A percentile compares a stretch with the other conserved stretches of the same genome.
These are phyloP conservation scores for Catharus fuscescens DNA, from an alignment of 2,113 vertebrate genomes.

Conservation along the genomic window DNA sequence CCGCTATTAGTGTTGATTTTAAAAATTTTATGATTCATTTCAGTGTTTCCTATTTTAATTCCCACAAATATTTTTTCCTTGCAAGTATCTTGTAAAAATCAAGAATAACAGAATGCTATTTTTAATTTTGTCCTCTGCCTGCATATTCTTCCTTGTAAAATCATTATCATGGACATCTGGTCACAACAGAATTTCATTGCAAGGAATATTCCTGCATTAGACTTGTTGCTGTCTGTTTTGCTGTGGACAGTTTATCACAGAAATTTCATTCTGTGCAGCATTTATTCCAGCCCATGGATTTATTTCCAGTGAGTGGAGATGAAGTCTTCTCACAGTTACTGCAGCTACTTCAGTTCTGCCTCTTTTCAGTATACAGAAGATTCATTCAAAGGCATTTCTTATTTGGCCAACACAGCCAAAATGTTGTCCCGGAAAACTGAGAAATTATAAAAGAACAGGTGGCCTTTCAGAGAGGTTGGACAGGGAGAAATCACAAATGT, in stretches of 20 bases:
- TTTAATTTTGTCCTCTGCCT: background rate
- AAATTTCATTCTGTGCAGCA: background rate
- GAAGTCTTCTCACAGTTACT: background rate
- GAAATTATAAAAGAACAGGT: background rate
- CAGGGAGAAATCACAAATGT: background rate
- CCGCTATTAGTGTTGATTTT: background rate
- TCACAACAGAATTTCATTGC: background rate
- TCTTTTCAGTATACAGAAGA: background rate
- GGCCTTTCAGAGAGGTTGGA: background rate
- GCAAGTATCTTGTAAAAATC: background rate
- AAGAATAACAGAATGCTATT: background rate
- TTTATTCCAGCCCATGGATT: background rate
- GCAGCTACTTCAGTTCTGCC: background rate
- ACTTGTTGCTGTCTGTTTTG: background rate
- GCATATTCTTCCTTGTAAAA: background rate
- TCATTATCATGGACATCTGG: background rate
- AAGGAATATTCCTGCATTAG: background rate
- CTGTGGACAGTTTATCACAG: background rate
- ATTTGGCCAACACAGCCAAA: background rate
- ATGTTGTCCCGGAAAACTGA: background rate
- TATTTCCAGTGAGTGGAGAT: background rate
- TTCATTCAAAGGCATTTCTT: background rate
- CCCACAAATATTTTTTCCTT: background rate
- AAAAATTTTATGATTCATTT: constrained; percentile 1
- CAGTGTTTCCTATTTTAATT: constrained; percentile 17